phyloP scores from a whole-genome alignment of 2,113 vertebrate species.

The Rhineura floridana region DNA sequence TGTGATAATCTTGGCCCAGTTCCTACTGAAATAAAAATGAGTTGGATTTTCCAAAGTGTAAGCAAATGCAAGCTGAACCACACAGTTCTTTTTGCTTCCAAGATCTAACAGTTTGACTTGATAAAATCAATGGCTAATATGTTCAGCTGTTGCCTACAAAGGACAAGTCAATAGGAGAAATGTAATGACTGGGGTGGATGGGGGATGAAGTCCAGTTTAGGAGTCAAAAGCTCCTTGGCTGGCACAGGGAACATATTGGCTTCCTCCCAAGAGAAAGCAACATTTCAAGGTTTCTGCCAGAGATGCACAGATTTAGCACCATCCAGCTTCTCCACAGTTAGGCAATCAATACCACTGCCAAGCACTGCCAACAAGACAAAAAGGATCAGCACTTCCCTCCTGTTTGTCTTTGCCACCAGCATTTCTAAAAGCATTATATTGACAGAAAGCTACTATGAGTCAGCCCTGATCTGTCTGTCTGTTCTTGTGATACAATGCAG shows the following conservation, averaged over 20 bases:
- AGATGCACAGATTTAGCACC: not conserved
- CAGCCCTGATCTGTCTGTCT: not conserved
- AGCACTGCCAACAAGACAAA: not conserved
- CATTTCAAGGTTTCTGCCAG: not conserved
- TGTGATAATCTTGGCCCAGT: not conserved
- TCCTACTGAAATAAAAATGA: not conserved
- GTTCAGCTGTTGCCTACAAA: not conserved
- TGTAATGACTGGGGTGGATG: not conserved
- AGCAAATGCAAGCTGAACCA: not conserved
- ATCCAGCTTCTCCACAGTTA: rapidly evolving
- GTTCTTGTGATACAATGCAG: not conserved
- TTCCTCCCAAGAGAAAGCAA: not conserved
- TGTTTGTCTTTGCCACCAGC: not conserved
- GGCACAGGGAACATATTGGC: not conserved
- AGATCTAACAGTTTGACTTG: not conserved
- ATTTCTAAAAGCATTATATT: not conserved
- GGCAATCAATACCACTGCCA: not conserved
- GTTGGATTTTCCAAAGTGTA: not conserved
- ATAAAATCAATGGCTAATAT: not conserved
- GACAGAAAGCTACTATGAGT: not conserved
- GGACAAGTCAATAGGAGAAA: not conserved
- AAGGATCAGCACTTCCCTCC: not conserved
- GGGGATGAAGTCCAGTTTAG: not conserved
- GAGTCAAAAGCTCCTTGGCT: not conserved
- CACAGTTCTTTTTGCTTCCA: not conserved